A percentile compares a stretch with the other conserved stretches of the same genome.
Conservation (phyloP, 2,888 invertebrate species). For the Hermaeophaga mercurialis region DNA sequence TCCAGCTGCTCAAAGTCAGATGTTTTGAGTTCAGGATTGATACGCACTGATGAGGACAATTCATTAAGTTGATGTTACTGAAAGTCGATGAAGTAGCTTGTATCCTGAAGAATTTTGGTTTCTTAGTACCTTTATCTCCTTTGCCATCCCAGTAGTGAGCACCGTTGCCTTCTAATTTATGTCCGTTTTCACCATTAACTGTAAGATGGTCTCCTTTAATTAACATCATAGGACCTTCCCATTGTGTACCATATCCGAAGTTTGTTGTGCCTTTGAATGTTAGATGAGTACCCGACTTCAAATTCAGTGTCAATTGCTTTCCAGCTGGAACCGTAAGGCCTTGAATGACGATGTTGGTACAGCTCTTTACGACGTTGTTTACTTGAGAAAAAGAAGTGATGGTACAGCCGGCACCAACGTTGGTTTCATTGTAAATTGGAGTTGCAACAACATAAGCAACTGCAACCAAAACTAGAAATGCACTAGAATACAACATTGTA, state of each 20-base stretch:
- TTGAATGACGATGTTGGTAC: conserved; percentile 10
- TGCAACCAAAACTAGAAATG: neutral
- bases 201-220: neutral
- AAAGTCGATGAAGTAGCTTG: conserved; percentile 33
- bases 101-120: conserved; percentile 38
- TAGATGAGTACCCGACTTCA: conserved; percentile 20
- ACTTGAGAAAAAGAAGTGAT: conserved; percentile 13
- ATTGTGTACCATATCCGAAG: conserved; percentile 11
- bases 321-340: conserved; percentile 27
- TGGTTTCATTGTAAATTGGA: conserved; percentile 2
- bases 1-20: conserved; percentile 30
- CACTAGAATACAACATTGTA: too few species aligned
- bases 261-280: conserved; percentile 17
- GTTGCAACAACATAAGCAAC: neutral
- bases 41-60: conserved; percentile 35
- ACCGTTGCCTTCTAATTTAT: conserved; percentile 36
- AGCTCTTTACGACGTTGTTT: conserved; percentile 11
- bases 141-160: conserved; percentile 39
- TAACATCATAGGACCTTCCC: neutral
- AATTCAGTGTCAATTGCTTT: conserved; percentile 10
- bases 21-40: conserved; percentile 31
- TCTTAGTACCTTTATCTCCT: conserved; percentile 32
- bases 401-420: conserved; percentile 5
- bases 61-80: conserved; percentile 33
- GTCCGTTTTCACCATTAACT: conserved; percentile 14